Percentiles rank a stretch among this genome's conserved stretches.
phyloP scores from a whole-genome alignment of 2,888 invertebrate species.

The Erebia epiphron region DNA sequence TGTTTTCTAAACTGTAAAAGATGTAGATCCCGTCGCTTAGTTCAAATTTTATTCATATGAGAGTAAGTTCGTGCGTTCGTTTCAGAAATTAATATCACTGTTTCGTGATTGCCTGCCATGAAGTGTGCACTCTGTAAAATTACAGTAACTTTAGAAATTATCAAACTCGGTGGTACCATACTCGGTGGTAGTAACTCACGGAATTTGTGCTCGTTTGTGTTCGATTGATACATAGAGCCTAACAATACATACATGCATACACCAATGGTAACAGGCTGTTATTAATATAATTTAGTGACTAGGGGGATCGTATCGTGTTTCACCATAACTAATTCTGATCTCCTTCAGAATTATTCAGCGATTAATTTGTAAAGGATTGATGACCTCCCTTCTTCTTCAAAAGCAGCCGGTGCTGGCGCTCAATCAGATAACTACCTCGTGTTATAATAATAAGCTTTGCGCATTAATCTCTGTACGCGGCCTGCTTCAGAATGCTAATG shows the following conservation, averaged over 20 bases:
- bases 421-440: neutral
- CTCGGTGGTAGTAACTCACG: neutral
- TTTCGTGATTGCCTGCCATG: neutral
- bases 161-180: slow-evolving; percentile 1
- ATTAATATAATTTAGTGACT: too few relatives aligned
- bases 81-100: neutral
- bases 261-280: too few relatives aligned
- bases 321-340: neutral
- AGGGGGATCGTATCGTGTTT: neutral
- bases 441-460: neutral
- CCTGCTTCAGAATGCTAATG: neutral
- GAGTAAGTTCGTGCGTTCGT: too few relatives aligned
- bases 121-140: neutral
- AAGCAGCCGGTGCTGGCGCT: neutral
- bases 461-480: neutral
- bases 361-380: neutral
- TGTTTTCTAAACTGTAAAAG: too few relatives aligned
- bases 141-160: slow-evolving; percentile 15
- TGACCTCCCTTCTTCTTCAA: neutral
- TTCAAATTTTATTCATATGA: too few relatives aligned
- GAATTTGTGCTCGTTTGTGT: too few relatives aligned
- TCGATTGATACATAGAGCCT: too few relatives aligned
- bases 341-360: neutral
- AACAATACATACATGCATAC: too few relatives aligned
- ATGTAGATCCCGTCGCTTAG: too few relatives aligned